A percentile compares a stretch with the other conserved stretches of the same genome.
Conservation (phyloP, 2,113 vertebrate species). For the Hystrix cristata region DNA sequence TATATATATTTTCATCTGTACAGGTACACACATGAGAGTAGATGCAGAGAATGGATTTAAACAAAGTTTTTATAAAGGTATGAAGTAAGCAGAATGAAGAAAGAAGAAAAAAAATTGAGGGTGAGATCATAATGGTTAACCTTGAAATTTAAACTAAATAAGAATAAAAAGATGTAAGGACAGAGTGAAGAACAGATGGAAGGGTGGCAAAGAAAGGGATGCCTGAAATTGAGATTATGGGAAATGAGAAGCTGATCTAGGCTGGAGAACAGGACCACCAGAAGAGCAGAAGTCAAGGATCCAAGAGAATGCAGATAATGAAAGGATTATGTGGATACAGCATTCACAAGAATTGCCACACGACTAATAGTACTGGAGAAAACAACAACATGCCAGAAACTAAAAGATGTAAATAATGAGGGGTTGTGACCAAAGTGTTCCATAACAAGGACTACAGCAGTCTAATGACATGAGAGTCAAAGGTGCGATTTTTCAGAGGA, state of each 20-base stretch:
- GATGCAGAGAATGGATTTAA: slow-evolving; percentile 21
- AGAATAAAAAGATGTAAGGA: neutral
- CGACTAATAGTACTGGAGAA: neutral
- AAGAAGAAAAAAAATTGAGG: slow-evolving; percentile 16
- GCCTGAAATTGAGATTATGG: neutral
- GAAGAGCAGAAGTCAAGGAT: neutral
- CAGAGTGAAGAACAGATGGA: neutral
- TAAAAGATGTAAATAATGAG: slow-evolving; percentile 32
- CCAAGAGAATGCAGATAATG: neutral
- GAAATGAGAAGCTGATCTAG: slow-evolving; percentile 10
- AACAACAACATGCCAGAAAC: slow-evolving; percentile 27
- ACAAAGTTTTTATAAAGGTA: slow-evolving; percentile 51
- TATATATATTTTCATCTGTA: neutral
- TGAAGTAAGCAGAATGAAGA: slow-evolving; percentile 25
- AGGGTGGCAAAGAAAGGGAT: neutral
- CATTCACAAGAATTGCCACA: neutral
- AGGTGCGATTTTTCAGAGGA: slow-evolving; percentile 17
- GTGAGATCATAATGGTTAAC: slow-evolving; percentile 6
- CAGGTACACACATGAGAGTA: neutral
- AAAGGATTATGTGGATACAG: neutral
- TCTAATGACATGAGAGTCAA: neutral
- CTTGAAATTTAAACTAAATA: slow-evolving; percentile 34
- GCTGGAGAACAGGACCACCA: neutral
- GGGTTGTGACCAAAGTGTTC: neutral
- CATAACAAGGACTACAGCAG: neutral